phyloP scores from a whole-genome alignment of 2,797 vertebrate species.

The Manis javanica region DNA sequence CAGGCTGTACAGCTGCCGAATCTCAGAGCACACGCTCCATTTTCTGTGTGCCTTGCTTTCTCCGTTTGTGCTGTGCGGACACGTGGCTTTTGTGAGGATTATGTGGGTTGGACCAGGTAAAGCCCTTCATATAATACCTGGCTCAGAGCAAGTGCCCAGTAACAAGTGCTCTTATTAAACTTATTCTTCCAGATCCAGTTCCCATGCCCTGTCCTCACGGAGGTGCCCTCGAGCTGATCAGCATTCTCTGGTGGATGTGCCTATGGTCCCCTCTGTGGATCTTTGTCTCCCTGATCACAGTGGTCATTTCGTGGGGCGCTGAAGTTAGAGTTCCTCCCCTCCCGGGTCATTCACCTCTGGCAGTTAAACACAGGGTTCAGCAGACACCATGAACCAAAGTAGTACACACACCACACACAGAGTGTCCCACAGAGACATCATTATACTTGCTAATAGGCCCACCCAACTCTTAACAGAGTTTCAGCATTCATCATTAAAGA shows the following conservation, averaged over 20 bases:
- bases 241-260: not conserved
- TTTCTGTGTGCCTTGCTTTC: not conserved
- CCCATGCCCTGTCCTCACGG: not conserved
- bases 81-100: not conserved
- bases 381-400: not conserved
- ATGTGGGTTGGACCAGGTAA: not conserved
- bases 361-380: not conserved
- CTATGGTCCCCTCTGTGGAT: accelerated
- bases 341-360: not conserved
- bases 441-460: not conserved
- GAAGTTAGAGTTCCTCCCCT: not conserved
- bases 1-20: not conserved
- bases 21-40: not conserved
- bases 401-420: not conserved
- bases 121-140: not conserved
- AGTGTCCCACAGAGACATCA: not conserved
- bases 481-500: not conserved
- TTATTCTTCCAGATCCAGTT: not conserved
- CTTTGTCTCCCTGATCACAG: not conserved
- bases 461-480: not conserved
- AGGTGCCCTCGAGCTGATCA: not conserved
- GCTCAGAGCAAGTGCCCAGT: not conserved
- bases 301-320: not conserved
- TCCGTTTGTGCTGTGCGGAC: not conserved
- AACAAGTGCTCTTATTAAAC: not conserved